Percentiles rank a stretch among this genome's conserved stretches.
These are phyloP conservation scores for Tiliacea citrago DNA, from an alignment of 2,888 invertebrate genomes.

Conservation along the genomic window DNA sequence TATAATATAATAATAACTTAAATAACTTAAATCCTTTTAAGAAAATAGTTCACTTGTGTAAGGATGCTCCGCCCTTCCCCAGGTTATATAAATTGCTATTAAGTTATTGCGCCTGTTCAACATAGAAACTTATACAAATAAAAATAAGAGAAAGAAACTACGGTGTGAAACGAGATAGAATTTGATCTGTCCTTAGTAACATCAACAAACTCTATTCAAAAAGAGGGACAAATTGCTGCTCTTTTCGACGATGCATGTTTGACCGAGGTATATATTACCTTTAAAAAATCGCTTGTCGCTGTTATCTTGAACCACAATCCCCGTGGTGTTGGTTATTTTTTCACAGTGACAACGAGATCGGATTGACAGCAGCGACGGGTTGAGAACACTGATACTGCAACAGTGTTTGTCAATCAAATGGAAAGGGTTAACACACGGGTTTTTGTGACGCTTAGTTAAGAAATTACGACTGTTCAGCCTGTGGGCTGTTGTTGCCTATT, in stretches of 20 bases:
- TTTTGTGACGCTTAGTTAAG: constrained; percentile 69
- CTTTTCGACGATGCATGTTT: too few species aligned
- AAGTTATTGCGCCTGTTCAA: too few species aligned
- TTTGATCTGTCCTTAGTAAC: neutral
- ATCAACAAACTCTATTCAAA: too few species aligned
- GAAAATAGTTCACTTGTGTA: too few species aligned
- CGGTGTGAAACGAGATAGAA: neutral
- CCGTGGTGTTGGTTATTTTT: constrained; percentile 76
- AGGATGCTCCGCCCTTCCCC: too few species aligned
- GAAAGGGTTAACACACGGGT: constrained; percentile 69
- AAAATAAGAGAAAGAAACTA: too few species aligned
- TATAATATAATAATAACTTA: too few species aligned
- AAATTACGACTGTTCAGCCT: constrained; percentile 61
- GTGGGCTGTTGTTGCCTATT: constrained; percentile 47
- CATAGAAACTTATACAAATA: too few species aligned
- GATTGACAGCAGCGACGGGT: constrained; percentile 82
- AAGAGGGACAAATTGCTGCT: too few species aligned
- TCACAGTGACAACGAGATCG: constrained; percentile 75
- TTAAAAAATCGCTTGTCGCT: constrained; percentile 17
- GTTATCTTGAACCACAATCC: constrained; percentile 59
- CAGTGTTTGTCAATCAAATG: constrained; percentile 81
- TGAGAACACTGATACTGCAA: constrained; percentile 75
- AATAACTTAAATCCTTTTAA: too few species aligned
- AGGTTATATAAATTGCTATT: too few species aligned
- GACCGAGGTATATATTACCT: too few species aligned